Evolutionary conservation across 2,888 invertebrate genomes (phyloP).

Genomic region (Lithophane ornitopus): DNA sequence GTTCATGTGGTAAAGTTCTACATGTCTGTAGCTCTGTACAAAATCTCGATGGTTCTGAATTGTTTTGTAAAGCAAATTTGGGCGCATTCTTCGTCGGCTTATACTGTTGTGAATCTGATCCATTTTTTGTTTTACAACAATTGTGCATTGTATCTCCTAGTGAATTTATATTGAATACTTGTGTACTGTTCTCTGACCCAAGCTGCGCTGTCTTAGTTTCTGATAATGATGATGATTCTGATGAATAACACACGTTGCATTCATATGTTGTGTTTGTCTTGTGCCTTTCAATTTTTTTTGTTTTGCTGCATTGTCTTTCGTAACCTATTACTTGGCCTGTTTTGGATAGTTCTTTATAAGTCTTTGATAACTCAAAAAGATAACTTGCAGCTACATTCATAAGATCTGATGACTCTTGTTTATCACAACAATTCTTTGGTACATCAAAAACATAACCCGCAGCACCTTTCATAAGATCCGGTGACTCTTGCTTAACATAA

Average conservation of each 20-base stretch:
- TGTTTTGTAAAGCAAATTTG: constrained; percentile 1
- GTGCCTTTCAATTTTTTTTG: not conserved
- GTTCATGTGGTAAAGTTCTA: not conserved
- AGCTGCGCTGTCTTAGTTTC: not conserved
- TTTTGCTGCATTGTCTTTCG: not conserved
- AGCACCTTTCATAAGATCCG: too few relatives aligned
- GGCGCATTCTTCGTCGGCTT: constrained; percentile 4
- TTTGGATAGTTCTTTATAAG: not conserved
- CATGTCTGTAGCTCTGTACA: not conserved
- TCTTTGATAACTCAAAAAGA: not conserved
- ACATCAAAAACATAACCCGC: not conserved
- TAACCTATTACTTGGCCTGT: not conserved
- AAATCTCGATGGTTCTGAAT: too few relatives aligned
- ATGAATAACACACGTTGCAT: not conserved
- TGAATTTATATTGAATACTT: not conserved
- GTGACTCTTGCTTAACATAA: not conserved
- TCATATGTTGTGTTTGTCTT: not conserved
- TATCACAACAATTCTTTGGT: not conserved
- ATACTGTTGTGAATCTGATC: constrained; percentile 4
- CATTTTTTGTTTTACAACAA: not conserved
- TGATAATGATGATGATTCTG: not conserved
- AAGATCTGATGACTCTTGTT: not conserved
- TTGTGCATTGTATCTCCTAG: not conserved
- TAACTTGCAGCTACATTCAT: not conserved
- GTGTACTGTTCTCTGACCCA: constrained; percentile 10